Evolutionary conservation across 2,797 vertebrate species (phyloP), one percentile per base, ranked within the genome.

Genomic region (Fistularia tabacaria): DNA sequence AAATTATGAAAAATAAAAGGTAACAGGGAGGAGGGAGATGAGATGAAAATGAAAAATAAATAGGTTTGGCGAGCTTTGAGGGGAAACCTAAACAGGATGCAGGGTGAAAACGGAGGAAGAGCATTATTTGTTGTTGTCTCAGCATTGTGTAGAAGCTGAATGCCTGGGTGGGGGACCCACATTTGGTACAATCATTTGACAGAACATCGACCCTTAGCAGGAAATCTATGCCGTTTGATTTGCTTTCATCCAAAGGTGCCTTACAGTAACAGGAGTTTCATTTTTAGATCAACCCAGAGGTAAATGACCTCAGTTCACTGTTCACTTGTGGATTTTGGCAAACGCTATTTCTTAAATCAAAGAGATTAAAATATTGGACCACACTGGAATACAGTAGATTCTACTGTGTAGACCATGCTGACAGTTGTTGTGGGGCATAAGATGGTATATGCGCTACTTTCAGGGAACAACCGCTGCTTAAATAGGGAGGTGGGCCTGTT

Each of bases 81-180:
- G 54, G 52, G 49, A 40, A 73, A 73, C 49, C 46, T 65, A 70
- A 77, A 72, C 65, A 60, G 71, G 64, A 68, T 62, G 58, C 14
- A 12, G 36, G 55, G n/a, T 55, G 48, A 45, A 66, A 70, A 63
- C 76, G 38, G 47, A 73, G 69, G 66, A 79, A 68, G 66, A 54
- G 15, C 45, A 58, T 79, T 76, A 77, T 79, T 80, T 82, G 70
- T 55, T 51, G 64, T 70, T 62, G 57, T 77, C 64, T 83, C 64
- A 47, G 67, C 71, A 83, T 86, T 84, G 82, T 86, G 66, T 73
- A 15, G 43, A 60, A 56, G 59, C 76, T 85, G 80, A 86, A 86
- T 83, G 78, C 59, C 50, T 57, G 84, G 83, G 80, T 71, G 84
- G 74, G 83, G 78, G 10, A 13, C 61, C 47, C 40, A 49, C 14